Percentiles rank a stretch among this genome's conserved stretches.
Conservation (phyloP, 2,113 vertebrate species). For the Pelusios castaneus region DNA sequence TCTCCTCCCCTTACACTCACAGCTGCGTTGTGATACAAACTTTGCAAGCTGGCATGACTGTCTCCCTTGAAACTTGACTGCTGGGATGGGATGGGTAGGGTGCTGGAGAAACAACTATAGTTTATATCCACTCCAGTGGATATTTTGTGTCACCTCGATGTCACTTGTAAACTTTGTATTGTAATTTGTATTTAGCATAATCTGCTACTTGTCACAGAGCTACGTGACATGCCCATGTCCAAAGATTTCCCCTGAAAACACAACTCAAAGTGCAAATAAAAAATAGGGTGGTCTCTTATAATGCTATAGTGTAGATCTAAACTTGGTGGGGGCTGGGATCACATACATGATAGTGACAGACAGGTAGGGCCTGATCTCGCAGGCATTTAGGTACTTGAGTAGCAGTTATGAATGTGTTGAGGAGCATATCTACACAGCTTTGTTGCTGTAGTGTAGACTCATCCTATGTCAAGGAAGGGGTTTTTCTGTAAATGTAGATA, state of each 20-base stretch:
- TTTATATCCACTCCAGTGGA: rapidly evolving
- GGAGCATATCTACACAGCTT: not conserved
- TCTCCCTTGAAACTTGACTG: not conserved
- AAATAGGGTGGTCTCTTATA: rapidly evolving
- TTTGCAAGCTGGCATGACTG: not conserved
- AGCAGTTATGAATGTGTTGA: not conserved
- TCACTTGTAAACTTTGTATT: not conserved
- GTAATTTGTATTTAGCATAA: no score
- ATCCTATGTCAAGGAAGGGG: not conserved
- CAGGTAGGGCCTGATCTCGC: not conserved
- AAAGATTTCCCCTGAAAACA: rapidly evolving
- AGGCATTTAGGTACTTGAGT: not conserved
- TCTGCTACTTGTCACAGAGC: not conserved
- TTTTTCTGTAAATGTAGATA: not conserved
- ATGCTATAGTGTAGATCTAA: not conserved
- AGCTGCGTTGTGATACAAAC: not conserved
- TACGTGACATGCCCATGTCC: rapidly evolving
- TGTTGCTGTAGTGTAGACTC: not conserved
- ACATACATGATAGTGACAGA: rapidly evolving
- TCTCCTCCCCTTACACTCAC: not conserved
- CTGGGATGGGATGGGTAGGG: not conserved
- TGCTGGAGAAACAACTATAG: not conserved
- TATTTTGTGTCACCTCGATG: not conserved
- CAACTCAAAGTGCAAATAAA: rapidly evolving
- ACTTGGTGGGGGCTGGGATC: not conserved